phyloP scores from a whole-genome alignment of 2,888 invertebrate species.

The Trachelus stipa region DNA sequence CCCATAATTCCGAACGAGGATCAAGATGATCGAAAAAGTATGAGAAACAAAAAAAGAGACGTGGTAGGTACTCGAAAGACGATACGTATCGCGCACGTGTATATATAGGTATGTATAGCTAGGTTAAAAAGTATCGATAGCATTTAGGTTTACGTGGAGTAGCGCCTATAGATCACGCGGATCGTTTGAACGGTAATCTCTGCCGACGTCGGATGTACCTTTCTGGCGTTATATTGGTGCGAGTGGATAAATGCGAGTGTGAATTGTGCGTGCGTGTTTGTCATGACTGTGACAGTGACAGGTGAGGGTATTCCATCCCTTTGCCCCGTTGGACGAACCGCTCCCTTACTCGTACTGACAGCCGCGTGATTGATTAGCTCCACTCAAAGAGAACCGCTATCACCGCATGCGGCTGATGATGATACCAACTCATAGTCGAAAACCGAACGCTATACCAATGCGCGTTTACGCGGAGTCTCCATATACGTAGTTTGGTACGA shows the following conservation, averaged over 20 bases:
- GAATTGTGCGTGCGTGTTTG: constrained; percentile 29
- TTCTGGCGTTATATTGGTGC: constrained; percentile 15
- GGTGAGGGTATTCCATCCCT: constrained; percentile 39
- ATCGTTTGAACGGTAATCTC: constrained; percentile 45
- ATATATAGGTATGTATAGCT: background rate
- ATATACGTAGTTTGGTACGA: background rate
- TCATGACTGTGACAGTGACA: constrained; percentile 40
- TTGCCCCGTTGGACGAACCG: constrained; percentile 14
- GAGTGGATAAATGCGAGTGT: constrained; percentile 3
- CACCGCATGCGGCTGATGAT: constrained; percentile 32
- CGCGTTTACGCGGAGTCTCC: background rate
- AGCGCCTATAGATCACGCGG: constrained; percentile 25
- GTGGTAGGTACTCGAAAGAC: background rate
- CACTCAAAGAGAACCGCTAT: constrained; percentile 53
- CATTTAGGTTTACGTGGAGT: background rate
- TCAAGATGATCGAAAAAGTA: background rate
- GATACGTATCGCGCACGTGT: background rate
- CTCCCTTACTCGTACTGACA: constrained; percentile 39
- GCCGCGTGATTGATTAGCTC: constrained; percentile 49
- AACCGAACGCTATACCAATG: constrained; percentile 10
- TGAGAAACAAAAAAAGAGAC: background rate
- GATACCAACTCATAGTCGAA: constrained; percentile 17
- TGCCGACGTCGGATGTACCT: constrained; percentile 28
- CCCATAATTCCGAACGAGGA: background rate
- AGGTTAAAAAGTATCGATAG: background rate